A percentile compares a stretch with the other conserved stretches of the same genome.
These are phyloP conservation scores for Babylonia areolata DNA, from an alignment of 1,140 invertebrate species.

Conservation along the genomic window DNA sequence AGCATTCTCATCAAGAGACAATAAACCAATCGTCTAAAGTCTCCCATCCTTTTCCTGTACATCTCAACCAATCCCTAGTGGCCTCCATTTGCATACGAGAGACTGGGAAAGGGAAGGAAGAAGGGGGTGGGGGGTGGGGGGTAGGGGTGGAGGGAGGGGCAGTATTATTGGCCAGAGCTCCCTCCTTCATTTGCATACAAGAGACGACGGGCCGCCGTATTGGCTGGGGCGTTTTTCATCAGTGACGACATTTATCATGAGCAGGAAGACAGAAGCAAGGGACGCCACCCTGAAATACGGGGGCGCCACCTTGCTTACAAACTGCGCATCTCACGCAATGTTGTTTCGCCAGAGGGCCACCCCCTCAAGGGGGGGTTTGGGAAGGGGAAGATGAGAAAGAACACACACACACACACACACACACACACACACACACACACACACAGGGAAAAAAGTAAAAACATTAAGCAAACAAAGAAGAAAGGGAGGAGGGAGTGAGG, in stretches of 20 bases:
- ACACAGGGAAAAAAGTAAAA: too few relatives aligned
- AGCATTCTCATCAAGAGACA: neutral
- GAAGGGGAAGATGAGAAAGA: too few relatives aligned
- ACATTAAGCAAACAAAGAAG: too few relatives aligned
- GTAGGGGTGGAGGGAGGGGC: neutral
- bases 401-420: too few relatives aligned
- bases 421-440: too few relatives aligned
- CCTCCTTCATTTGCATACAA: neutral
- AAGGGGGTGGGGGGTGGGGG: too few relatives aligned
- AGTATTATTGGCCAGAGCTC: neutral
- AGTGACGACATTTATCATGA: conserved; percentile 3
- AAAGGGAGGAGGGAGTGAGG: too few relatives aligned
- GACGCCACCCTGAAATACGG: neutral
- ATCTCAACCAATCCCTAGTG: neutral
- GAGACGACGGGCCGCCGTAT: neutral
- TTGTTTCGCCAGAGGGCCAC: neutral
- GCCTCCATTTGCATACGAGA: neutral
- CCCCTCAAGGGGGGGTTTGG: neutral
- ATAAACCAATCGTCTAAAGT: neutral
- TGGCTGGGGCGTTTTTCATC: neutral
- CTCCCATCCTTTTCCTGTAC: neutral
- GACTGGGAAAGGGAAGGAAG: too few relatives aligned
- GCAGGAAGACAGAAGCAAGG: conserved; percentile 1
- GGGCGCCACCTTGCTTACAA: conserved; percentile 1
- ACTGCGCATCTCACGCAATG: neutral